Conservation (phyloP, 2,888 invertebrate species). For the Troides oblongomaculatus region DNA sequence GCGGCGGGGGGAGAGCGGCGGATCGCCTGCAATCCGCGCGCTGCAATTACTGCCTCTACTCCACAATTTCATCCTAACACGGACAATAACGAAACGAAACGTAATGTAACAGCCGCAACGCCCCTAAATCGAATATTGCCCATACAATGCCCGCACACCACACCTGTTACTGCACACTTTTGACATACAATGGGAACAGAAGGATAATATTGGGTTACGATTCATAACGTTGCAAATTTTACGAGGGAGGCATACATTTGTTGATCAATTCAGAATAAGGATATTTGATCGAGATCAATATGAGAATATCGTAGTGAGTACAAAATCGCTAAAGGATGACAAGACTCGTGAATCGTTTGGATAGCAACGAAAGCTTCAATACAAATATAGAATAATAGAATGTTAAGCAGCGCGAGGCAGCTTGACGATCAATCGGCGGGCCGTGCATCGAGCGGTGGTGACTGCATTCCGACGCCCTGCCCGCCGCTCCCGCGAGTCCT, state of each 20-base stretch:
- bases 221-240: background rate
- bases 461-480: conserved; percentile 73
- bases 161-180: conserved; percentile 6
- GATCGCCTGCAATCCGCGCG: conserved; percentile 77
- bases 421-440: conserved; percentile 66
- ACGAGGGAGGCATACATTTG: background rate
- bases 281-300: background rate
- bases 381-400: conserved; percentile 30
- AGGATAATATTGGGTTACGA: background rate
- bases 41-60: conserved; percentile 75
- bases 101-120: conserved; percentile 16
- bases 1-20: conserved; percentile 60
- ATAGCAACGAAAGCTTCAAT: conserved; percentile 18
- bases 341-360: conserved; percentile 14
- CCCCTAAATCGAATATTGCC: conserved; percentile 10
- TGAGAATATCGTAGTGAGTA: conserved; percentile 1
- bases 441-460: conserved; percentile 69
- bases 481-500: conserved; percentile 45
- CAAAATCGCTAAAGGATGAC: background rate
- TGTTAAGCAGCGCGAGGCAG: conserved; percentile 38
- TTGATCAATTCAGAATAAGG: too few relatives aligned
- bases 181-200: background rate
- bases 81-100: conserved; percentile 41
- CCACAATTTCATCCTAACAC: conserved; percentile 65
- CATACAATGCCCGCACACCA: conserved; percentile 4